Percentiles rank a stretch among this genome's conserved stretches.
These are phyloP conservation scores for Gandaritis pyraliata DNA, from an alignment of 2,888 invertebrate genomes.

Conservation along the genomic window DNA sequence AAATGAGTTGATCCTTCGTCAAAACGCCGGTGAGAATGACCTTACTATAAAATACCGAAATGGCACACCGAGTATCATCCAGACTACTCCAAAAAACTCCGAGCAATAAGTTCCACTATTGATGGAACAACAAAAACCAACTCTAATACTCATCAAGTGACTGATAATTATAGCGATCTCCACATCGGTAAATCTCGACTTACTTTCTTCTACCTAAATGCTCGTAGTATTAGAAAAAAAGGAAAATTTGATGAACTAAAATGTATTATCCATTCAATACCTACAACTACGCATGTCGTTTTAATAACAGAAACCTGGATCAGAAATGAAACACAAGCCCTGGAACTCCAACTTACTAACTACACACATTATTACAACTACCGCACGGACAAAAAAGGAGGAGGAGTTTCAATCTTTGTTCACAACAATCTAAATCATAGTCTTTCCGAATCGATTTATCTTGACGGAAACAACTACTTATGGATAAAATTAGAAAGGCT, in stretches of 20 bases:
- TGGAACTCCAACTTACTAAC: background rate
- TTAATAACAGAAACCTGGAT: constrained; percentile 8
- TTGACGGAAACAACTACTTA: constrained; percentile 3
- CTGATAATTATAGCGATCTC: too few species aligned
- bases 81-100: too few species aligned
- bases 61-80: too few species aligned
- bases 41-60: too few species aligned
- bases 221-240: background rate
- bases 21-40: too few species aligned
- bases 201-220: background rate
- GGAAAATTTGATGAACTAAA: constrained; percentile 11
- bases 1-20: too few species aligned
- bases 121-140: too few species aligned
- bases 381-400: constrained; percentile 2
- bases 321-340: constrained; percentile 5
- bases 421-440: constrained; percentile 7
- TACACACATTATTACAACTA: constrained; percentile 9
- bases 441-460: background rate
- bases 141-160: too few species aligned
- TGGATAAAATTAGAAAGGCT: background rate
- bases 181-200: too few species aligned
- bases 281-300: background rate
- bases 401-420: constrained; percentile 5
- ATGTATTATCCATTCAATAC: constrained; percentile 9
- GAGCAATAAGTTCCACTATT: too few species aligned